These are phyloP conservation scores for Cataglyphis hispanica DNA, from an alignment of 1,140 invertebrate genomes.

Conservation along the genomic window DNA sequence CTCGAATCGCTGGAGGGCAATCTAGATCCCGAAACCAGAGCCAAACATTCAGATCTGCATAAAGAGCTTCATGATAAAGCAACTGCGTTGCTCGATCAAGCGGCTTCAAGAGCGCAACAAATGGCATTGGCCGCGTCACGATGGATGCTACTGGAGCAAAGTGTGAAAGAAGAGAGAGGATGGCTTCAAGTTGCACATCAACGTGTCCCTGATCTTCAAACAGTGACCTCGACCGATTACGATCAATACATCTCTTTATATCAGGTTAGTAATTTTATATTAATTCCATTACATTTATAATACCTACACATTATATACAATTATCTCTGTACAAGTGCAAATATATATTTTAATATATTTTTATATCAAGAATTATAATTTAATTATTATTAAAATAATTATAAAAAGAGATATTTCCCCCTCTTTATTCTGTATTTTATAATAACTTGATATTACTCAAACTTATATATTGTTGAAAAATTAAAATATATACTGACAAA, in stretches of 20 bases:
- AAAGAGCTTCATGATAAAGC: constrained; percentile 91
- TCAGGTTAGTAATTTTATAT: constrained; percentile 84
- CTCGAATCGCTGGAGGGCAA: constrained; percentile 94
- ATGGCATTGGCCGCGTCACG: constrained; percentile 93
- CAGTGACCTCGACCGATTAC: constrained; percentile 92
- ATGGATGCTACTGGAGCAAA: constrained; percentile 93
- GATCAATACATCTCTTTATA: constrained; percentile 94
- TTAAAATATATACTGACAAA: no score
- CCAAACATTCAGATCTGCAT: constrained; percentile 91
- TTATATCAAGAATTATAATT: no score
- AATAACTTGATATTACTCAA: no score
- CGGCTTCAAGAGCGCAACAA: constrained; percentile 92
- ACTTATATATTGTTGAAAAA: no score
- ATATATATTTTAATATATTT: no score
- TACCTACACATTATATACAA: background rate
- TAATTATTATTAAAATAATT: no score
- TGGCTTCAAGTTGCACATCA: constrained; percentile 94
- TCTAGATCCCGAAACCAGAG: constrained; percentile 92
- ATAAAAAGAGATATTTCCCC: no score
- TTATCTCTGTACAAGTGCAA: no score
- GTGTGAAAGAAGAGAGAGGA: constrained; percentile 92
- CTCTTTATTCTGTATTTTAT: no score
- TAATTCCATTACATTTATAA: background rate
- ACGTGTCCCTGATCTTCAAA: constrained; percentile 92
- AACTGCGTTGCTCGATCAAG: constrained; percentile 91